These are phyloP conservation scores for Pammene fasciana DNA, from an alignment of 2,888 invertebrate genomes.

Conservation along the genomic window DNA sequence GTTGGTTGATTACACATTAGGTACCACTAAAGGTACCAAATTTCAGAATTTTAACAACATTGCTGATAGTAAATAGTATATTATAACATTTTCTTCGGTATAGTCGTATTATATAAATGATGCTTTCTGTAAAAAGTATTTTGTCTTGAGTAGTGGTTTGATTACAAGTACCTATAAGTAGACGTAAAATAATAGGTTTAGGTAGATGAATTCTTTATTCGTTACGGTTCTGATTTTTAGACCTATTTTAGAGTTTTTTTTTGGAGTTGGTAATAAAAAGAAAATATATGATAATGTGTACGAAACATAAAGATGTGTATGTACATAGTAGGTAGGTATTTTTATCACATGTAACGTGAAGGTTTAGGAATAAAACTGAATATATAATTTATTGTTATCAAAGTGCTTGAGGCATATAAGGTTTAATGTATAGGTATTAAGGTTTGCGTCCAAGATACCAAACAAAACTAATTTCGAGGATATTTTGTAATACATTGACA, in stretches of 20 bases:
- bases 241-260: no score
- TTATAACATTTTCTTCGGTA: no score
- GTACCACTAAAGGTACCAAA: neutral
- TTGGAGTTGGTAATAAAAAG: no score
- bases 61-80: no score
- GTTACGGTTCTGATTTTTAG: no score
- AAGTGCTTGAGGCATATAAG: slow-evolving; percentile 6
- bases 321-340: neutral
- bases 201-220: no score
- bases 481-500: slow-evolving; percentile 16
- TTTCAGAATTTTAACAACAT: no score
- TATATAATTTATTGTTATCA: neutral
- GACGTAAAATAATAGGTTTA: no score
- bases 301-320: slow-evolving; percentile 8
- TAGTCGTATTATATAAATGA: no score
- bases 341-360: neutral
- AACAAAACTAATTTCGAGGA: slow-evolving; percentile 18
- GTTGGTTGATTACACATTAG: slow-evolving; percentile 8
- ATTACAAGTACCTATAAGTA: no score
- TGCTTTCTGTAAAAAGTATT: no score
- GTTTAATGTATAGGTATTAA: neutral
- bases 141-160: no score
- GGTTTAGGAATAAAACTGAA: neutral
- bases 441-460: slow-evolving; percentile 5
- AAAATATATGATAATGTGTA: neutral